Percentiles rank a stretch among this genome's conserved stretches.
Conservation (phyloP, 1,140 invertebrate genomes). For the Cherax quadricarinatus region DNA sequence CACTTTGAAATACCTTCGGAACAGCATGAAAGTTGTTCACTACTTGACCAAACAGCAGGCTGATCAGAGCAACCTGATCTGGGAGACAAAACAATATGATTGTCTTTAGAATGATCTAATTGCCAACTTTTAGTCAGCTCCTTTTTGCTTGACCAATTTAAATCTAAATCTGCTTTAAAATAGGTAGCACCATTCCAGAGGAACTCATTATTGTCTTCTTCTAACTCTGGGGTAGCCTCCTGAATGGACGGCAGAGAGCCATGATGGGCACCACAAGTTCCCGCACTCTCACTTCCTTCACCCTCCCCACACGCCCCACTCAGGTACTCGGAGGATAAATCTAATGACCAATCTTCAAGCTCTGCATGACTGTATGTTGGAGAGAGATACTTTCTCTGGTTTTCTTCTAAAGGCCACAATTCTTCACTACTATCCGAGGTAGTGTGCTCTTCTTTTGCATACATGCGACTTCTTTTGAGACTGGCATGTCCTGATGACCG, state of each 20-base stretch:
- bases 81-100: conserved; percentile 54
- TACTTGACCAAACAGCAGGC: conserved; percentile 70
- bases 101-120: conserved; percentile 56
- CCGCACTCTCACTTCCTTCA: conserved; percentile 64
- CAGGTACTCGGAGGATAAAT: conserved; percentile 83
- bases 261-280: conserved; percentile 58
- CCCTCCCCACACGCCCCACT: conserved; percentile 53
- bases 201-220: conserved; percentile 85
- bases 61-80: conserved; percentile 69
- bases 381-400: conserved; percentile 82
- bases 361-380: conserved; percentile 86
- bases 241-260: conserved; percentile 83
- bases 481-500: conserved; percentile 79
- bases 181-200: conserved; percentile 84
- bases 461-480: conserved; percentile 44
- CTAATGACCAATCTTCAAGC: conserved; percentile 88
- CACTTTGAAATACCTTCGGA: conserved; percentile 69
- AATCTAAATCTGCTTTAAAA: conserved; percentile 75
- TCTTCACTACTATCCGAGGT: conserved; percentile 61
- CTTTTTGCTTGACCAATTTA: conserved; percentile 70
- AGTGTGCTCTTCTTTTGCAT: conserved; percentile 38
- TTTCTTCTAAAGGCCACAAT: conserved; percentile 52
- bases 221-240: conserved; percentile 84
- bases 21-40: conserved; percentile 71
- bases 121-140: conserved; percentile 66